phyloP scores from a whole-genome alignment of 2,888 invertebrate species.

The Trichogramma evanescens region DNA sequence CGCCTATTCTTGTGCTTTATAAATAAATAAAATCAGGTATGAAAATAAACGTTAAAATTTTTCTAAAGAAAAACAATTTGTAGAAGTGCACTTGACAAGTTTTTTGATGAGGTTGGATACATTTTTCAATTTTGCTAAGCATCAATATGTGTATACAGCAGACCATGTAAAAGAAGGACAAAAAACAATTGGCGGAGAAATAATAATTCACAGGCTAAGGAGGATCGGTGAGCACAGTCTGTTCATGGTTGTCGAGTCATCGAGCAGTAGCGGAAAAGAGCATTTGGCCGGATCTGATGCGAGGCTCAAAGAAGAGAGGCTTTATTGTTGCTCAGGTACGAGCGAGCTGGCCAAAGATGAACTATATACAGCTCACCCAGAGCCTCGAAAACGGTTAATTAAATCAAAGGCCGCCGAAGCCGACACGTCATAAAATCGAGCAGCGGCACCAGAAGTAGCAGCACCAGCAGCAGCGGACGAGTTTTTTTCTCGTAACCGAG shows the following conservation, averaged over 20 bases:
- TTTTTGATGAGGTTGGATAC: no score
- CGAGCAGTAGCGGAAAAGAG: conserved; percentile 2
- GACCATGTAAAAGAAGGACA: neutral
- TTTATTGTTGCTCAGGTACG: neutral
- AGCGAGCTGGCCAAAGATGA: conserved; percentile 1
- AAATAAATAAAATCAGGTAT: no score
- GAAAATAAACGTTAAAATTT: no score
- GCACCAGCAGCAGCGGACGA: neutral
- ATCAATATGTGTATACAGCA: no score
- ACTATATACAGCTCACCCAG: neutral
- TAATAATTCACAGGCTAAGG: no score
- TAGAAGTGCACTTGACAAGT: no score
- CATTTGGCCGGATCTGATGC: neutral
- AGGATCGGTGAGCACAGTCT: no score
- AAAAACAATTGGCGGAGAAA: neutral
- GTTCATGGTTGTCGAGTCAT: neutral
- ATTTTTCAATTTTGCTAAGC: no score
- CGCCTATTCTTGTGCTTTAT: no score
- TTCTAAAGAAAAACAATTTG: no score
- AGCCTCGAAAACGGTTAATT: conserved; percentile 38
- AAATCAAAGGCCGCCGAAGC: conserved; percentile 46
- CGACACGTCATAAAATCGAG: conserved; percentile 41
- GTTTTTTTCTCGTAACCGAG: conserved; percentile 20
- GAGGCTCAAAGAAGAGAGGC: neutral
- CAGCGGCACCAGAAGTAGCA: conserved; percentile 2